A percentile compares a stretch with the other conserved stretches of the same genome.
These are phyloP conservation scores for Lathronympha strigana DNA, from an alignment of 2,888 invertebrate species.

Conservation along the genomic window DNA sequence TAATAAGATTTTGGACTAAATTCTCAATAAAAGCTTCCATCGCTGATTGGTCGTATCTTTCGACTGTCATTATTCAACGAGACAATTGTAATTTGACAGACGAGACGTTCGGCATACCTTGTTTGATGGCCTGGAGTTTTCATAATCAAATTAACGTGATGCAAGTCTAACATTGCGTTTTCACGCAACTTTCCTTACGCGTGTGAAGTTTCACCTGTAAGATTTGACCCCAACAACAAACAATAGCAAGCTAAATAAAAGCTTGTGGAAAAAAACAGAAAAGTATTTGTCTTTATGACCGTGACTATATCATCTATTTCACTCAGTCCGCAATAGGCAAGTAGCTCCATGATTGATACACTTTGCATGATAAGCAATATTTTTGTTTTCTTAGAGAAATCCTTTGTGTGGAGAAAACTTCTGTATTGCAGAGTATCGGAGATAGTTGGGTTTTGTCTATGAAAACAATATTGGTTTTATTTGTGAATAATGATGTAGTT, in stretches of 20 bases:
- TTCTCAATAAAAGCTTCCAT: no score
- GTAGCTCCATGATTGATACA: slow-evolving; percentile 36
- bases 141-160: no score
- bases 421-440: background rate
- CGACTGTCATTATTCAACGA: no score
- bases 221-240: background rate
- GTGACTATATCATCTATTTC: slow-evolving; percentile 8
- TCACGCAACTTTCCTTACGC: no score
- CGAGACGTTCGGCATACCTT: no score
- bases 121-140: no score
- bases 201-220: no score
- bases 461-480: background rate
- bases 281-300: background rate
- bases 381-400: slow-evolving; percentile 34
- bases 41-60: no score
- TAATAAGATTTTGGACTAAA: no score
- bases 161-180: no score
- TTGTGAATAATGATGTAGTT: no score
- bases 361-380: slow-evolving; percentile 39
- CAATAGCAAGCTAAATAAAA: background rate
- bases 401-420: slow-evolving; percentile 20
- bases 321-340: slow-evolving; percentile 35
- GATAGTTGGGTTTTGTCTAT: background rate
- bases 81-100: no score
- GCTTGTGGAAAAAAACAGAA: background rate